These are phyloP conservation scores for Lateolabrax maculatus DNA, from an alignment of 2,797 vertebrate genomes.

Conservation along the genomic window DNA sequence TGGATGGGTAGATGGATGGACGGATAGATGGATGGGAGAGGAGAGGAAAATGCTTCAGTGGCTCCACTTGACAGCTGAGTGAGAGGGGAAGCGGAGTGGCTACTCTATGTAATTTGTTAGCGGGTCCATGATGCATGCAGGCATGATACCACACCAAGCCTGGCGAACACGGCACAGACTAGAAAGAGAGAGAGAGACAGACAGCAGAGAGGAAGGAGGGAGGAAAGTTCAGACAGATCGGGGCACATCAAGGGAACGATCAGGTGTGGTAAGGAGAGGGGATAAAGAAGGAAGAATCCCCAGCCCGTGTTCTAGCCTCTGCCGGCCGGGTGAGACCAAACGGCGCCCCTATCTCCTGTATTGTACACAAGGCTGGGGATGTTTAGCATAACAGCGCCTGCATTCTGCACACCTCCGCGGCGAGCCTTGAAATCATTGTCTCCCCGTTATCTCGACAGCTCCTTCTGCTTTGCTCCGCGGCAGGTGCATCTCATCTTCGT, in stretches of 20 bases:
- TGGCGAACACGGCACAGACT: constrained; percentile 62
- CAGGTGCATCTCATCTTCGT: constrained; percentile 69
- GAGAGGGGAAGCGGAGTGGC: constrained; percentile 83
- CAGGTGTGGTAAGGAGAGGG: constrained; percentile 42
- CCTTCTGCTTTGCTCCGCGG: constrained; percentile 46
- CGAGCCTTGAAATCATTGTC: constrained; percentile 48
- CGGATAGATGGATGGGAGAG: constrained; percentile 35
- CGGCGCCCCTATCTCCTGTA: neutral
- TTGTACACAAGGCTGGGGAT: neutral
- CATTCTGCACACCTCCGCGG: constrained; percentile 9
- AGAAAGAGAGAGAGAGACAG: constrained; percentile 24
- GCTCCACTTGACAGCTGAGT: constrained; percentile 86
- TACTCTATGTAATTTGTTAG: constrained; percentile 87
- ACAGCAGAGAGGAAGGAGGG: constrained; percentile 32
- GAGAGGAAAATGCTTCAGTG: constrained; percentile 77
- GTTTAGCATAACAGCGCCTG: constrained; percentile 43
- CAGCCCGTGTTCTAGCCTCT: constrained; percentile 3
- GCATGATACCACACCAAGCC: constrained; percentile 76
- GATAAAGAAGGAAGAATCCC: constrained; percentile 51
- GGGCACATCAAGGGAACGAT: constrained; percentile 62
- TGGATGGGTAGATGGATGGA: constrained; percentile 57
- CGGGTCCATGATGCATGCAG: constrained; percentile 83
- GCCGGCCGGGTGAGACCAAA: constrained; percentile 12
- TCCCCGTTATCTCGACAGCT: constrained; percentile 59
- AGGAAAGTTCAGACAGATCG: constrained; percentile 65